Base-by-base conservation (phyloP, 1,140 invertebrate species). In the Parasteatoda tepidariorum region DNA sequence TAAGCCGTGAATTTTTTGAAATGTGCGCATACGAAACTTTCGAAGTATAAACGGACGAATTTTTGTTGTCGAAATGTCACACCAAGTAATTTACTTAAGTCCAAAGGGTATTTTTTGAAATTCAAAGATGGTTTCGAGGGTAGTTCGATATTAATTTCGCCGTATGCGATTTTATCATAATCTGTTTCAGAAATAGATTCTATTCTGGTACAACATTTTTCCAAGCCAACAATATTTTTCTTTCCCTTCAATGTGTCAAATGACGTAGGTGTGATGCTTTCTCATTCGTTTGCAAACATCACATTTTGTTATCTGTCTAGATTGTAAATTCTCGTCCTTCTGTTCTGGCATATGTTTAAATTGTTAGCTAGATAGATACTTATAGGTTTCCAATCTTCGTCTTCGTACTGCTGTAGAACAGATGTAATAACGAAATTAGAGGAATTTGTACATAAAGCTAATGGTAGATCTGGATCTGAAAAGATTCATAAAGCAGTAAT, bases 391-490 rank as follows among this genome's bases (percentile, higher is more conserved):
- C 74, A 83, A 22, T 26, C 26, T 3, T 30, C 34, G 24, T 31
- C 15, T 22, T 28, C 33, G n/a, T 18, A 41, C n/a, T 68, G 66
- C 31, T 68, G n/a, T 30, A 22, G 24, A 6, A 7, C 18, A 24
- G 38, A 59, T 13, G 84, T 83, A 30, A 84, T 13, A 28, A 59
- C 83, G 4, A 33, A 38, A n/a, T 68, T 38, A 13, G 15, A 73
- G 18, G 82, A 82, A 64, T 86, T 85, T 15, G 68, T 68, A 13
- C 28, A 61, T 11, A 87, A 15, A 54, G 4, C 11, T 22, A 86
- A 33, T 18, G 54, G 2, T 41, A 55, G 31, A n/a, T 61, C 30
- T 7, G 66, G 64, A 57, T 84, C 59, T 18, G 62, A 78, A 24
- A 70, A 75, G 15, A 2, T 76, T 66, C 59, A 31, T 30, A 61